Conservation (phyloP, 2,797 vertebrate genomes). For the Falco rusticolus region DNA sequence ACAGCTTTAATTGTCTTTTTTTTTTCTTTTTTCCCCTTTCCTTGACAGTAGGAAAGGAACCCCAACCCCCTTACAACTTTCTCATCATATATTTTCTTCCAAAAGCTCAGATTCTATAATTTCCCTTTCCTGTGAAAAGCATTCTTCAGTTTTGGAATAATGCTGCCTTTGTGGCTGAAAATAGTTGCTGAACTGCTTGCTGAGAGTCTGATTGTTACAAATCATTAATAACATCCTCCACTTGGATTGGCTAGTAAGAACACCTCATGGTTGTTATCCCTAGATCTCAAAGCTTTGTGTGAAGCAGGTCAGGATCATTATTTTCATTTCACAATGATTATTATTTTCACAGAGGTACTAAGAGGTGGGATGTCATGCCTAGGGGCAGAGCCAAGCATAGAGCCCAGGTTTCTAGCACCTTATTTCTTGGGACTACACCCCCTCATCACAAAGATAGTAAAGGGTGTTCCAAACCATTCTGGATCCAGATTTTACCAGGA, state of each 20-base stretch:
- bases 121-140: not conserved
- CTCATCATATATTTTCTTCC: not conserved
- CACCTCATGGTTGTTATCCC: not conserved
- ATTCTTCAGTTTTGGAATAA: not conserved
- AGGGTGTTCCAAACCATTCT: not conserved
- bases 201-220: not conserved
- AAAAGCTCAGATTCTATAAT: not conserved
- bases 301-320: not conserved
- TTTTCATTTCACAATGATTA: not conserved
- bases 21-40: not conserved
- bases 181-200: not conserved
- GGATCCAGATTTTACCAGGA: not conserved
- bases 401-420: not conserved
- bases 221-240: slow-evolving; percentile 11
- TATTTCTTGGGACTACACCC: not conserved
- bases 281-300: not conserved
- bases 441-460: not conserved
- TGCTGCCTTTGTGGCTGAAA: not conserved
- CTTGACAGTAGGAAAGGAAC: not conserved
- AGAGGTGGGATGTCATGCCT: not conserved
- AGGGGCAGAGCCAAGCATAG: not conserved
- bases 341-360: not conserved
- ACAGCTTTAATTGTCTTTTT: slow-evolving; percentile 24
- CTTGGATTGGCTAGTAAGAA: not conserved
- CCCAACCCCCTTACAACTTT: not conserved